Conservation (phyloP, 2,888 invertebrate genomes). For the Parnassius orleans region DNA sequence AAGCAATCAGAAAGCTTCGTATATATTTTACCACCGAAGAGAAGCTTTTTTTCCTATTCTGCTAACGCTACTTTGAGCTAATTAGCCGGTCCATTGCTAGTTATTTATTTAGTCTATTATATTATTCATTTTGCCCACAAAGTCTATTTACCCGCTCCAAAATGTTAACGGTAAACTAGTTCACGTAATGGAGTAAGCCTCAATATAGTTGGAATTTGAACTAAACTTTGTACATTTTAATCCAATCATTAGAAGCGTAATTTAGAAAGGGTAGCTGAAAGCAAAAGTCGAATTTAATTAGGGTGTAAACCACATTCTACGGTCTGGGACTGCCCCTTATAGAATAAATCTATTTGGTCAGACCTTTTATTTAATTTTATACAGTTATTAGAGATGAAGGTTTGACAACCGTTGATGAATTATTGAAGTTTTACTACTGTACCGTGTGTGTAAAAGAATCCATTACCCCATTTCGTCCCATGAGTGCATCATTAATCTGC, state of each 20-base stretch:
- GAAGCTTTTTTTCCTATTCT: too few species aligned
- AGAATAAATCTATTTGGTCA: conserved; percentile 21
- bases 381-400: background rate
- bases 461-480: too few species aligned
- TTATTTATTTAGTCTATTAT: too few species aligned
- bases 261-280: conserved; percentile 23
- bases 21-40: too few species aligned
- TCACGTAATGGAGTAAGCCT: conserved; percentile 12
- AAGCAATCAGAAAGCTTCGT: too few species aligned
- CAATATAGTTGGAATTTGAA: conserved; percentile 19
- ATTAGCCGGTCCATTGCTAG: too few species aligned
- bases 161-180: conserved; percentile 5
- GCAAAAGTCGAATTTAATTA: conserved; percentile 24
- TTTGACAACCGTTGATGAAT: too few species aligned
- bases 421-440: too few species aligned
- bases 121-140: too few species aligned
- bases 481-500: too few species aligned
- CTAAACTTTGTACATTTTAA: conserved; percentile 24
- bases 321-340: conserved; percentile 5
- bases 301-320: conserved; percentile 18
- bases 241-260: conserved; percentile 24
- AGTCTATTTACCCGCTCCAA: background rate
- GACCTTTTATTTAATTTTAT: conserved; percentile 7
- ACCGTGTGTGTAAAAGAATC: too few species aligned
- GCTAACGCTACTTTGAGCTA: too few species aligned